Evolutionary conservation across 2,113 vertebrate species (phyloP).

Genomic region (Chlorocebus sabaeus): DNA sequence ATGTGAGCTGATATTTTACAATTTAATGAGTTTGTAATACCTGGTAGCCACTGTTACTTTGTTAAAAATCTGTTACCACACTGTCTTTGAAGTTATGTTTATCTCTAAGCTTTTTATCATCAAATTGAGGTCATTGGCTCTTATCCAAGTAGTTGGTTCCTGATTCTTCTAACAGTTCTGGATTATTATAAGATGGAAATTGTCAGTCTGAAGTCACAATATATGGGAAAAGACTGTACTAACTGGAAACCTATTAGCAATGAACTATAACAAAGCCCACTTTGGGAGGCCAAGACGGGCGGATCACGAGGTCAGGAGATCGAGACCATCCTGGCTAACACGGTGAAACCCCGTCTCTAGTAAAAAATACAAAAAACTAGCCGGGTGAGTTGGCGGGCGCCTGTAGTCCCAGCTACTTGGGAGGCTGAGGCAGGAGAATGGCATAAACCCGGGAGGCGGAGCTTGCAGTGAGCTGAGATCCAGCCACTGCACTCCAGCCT

Average conservation of each 20-base stretch:
- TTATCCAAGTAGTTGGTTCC: background rate
- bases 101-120: background rate
- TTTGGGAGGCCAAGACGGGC: no score
- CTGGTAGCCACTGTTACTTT: background rate
- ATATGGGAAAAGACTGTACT: background rate
- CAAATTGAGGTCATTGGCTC: background rate
- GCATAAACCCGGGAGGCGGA: no score
- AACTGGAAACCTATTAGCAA: background rate
- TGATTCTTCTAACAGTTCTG: background rate
- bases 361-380: no score
- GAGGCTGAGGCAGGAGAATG: no score
- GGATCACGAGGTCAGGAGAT: no score
- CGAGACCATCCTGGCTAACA: no score
- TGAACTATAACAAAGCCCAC: background rate
- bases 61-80: background rate
- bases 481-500: no score
- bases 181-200: background rate
- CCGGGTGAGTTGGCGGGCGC: no score
- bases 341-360: no score
- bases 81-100: background rate
- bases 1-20: background rate
- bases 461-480: no score
- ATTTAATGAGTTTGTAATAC: background rate
- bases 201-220: background rate
- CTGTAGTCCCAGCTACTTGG: no score